A percentile compares a stretch with the other conserved stretches of the same genome.
Conservation (phyloP, 2,888 invertebrate species). For the Philopedon plagiatum region DNA sequence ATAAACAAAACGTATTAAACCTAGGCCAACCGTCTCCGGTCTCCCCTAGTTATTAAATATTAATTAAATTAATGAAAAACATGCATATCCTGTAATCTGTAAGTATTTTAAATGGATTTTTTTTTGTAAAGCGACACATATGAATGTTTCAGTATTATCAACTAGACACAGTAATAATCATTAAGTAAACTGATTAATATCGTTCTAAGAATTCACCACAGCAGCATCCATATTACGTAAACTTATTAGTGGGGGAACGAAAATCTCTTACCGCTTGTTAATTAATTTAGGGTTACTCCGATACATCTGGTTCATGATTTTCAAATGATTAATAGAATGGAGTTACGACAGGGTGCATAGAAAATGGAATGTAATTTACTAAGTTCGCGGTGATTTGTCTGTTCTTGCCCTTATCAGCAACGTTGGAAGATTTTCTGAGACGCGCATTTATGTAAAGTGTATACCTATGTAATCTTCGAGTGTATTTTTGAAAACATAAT, state of each 20-base stretch:
- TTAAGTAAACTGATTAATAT: not conserved
- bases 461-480: no score
- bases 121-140: no score
- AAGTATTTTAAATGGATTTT: no score
- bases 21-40: no score
- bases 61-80: no score
- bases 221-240: not conserved
- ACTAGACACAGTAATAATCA: not conserved
- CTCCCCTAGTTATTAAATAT: no score
- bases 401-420: not conserved
- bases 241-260: not conserved
- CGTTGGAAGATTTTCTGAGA: not conserved
- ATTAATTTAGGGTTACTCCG: conserved; percentile 32
- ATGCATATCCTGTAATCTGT: no score
- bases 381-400: conserved; percentile 39
- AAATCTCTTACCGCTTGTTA: conserved; percentile 21
- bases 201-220: not conserved
- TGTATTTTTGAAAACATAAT: no score
- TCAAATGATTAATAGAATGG: conserved; percentile 36
- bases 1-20: no score
- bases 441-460: not conserved
- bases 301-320: conserved; percentile 36
- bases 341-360: conserved; percentile 36
- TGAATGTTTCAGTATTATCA: no score
- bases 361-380: conserved; percentile 41